Base-by-base conservation (phyloP, 2,113 vertebrate species). In the Brevimyrus niger region DNA sequence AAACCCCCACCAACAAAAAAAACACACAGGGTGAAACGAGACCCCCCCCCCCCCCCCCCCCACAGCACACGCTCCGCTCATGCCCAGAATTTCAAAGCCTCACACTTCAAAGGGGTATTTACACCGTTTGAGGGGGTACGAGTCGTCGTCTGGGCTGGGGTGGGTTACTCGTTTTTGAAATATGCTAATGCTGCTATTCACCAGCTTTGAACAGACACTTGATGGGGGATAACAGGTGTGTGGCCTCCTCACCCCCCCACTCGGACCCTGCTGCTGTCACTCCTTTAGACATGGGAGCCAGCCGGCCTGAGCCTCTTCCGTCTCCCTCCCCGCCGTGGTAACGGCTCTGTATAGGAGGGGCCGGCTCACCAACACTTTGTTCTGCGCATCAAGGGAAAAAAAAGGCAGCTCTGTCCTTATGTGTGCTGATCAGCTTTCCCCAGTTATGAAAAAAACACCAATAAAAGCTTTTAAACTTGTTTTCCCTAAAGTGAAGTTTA, bases 11-110 rank as follows among this genome's bases (percentile, higher is more conserved):
- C n/a, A n/a, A n/a, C n/a, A n/a, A n/a, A n/a, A n/a, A n/a, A n/a
- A n/a, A n/a, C n/a, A n/a, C n/a, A n/a, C n/a, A n/a, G n/a, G n/a
- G n/a, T n/a, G n/a, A n/a, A n/a, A n/a, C n/a, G n/a, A n/a, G n/a
- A n/a, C n/a, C n/a, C n/a, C n/a, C n/a, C 42, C 3, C 42, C 42
- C 4, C 42, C 42, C 35, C 88, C 35, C 23, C 46, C 19, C 27
- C 13, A 13, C 31, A 76, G 69, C 69, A 23, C 31, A 73, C 0
- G 0, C n/a, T 27, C 21, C 8, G 1, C 27, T 23, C 50, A 10
- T 89, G 88, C 50, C 73, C 73, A 31, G 73, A 82, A 89, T 89
- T 83, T 82, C 88, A 89, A 84, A 89, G 88, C 73, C 88, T 84
- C 47, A n/a, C 47, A 83, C 88, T 89, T 89, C 88, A 89, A 89